Evolutionary conservation across 1,140 invertebrate genomes (phyloP), one percentile per base, ranked within the genome.

Genomic region (Temnothorax curvispinosus): DNA sequence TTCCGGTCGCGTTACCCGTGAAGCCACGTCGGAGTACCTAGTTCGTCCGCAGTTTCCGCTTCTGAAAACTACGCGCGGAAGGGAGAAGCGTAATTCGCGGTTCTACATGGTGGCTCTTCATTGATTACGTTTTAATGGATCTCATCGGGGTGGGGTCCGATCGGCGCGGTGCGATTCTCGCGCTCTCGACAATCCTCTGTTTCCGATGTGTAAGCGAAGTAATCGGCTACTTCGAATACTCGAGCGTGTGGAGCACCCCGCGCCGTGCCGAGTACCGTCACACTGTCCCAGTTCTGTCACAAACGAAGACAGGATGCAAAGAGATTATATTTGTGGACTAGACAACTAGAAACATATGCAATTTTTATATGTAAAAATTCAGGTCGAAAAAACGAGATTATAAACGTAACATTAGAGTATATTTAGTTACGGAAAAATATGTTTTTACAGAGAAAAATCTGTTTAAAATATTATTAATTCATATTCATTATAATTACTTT

Each of bases 41-140:
- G 88, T 81, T 89, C 67, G 87, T 75, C 87, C 35, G 69, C 54
- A 89, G 58, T 84, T 84, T 21, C 77, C 62, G 50, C 56, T 56
- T 54, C 75, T 76, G 69, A 67, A 62, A 87, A 90, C 69, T 74
- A 65, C 47, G 58, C 71, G 58, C 47, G 47, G 47, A 32, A 78
- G 60, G 35, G 74, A 85, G 82, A 8, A 54, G 47, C 75, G 74
- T 54, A 78, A 85, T 67, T 85, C 71, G 72, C 32, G 74, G 47
- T 75, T 75, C 38, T 82, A 82, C 74, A 21, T 32, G n/a, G 58
- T 13, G 41, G 32, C 74, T 60, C 67, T 71, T 90, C 56, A 54
- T 62, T 78, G 72, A 90, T 90, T 87, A 69, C 74, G 78, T 86
- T 90, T 89, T 89, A 89, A 89, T 77, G 75, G 56, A 74, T 60